Evolutionary conservation across 2,888 invertebrate species (phyloP).

Genomic region (Diarsia brunnea): DNA sequence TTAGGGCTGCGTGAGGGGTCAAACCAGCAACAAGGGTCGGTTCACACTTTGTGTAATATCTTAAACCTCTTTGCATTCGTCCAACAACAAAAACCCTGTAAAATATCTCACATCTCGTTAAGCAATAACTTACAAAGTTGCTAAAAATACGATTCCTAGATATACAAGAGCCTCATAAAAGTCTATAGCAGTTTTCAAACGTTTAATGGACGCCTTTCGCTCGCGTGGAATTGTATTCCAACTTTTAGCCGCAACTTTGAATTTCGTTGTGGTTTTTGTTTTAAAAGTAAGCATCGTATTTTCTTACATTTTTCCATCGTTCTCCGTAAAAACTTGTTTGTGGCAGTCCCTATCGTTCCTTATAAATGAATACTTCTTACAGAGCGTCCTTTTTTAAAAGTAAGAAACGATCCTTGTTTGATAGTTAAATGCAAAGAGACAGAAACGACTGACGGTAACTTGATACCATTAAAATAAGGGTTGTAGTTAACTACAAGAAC

Average conservation of each 20-base stretch:
- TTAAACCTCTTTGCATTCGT: neutral
- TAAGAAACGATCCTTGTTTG: slow-evolving; percentile 17
- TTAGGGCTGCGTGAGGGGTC: neutral
- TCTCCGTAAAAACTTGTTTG: slow-evolving; percentile 42
- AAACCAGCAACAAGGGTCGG: neutral
- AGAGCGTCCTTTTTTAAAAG: slow-evolving; percentile 27
- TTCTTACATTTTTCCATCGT: slow-evolving; percentile 52
- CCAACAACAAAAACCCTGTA: slow-evolving; percentile 49
- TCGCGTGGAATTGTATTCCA: slow-evolving; percentile 70
- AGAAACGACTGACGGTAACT: slow-evolving; percentile 12
- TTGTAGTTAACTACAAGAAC: no score
- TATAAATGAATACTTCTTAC: slow-evolving; percentile 40
- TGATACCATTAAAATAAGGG: slow-evolving; percentile 31
- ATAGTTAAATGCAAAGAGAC: slow-evolving; percentile 37
- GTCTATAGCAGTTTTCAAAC: slow-evolving; percentile 75
- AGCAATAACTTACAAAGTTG: slow-evolving; percentile 75
- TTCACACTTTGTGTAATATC: neutral
- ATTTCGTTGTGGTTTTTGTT: slow-evolving; percentile 66
- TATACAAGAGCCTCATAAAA: slow-evolving; percentile 77
- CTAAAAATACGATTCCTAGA: slow-evolving; percentile 73
- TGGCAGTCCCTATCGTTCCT: slow-evolving; percentile 32
- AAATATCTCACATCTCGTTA: slow-evolving; percentile 64
- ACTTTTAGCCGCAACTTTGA: slow-evolving; percentile 69
- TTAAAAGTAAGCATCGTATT: slow-evolving; percentile 47
- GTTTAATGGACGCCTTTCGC: slow-evolving; percentile 73